A percentile compares a stretch with the other conserved stretches of the same genome.
These are phyloP conservation scores for Tolmerus cingulatus DNA, from an alignment of 2,888 invertebrate genomes.

Conservation along the genomic window DNA sequence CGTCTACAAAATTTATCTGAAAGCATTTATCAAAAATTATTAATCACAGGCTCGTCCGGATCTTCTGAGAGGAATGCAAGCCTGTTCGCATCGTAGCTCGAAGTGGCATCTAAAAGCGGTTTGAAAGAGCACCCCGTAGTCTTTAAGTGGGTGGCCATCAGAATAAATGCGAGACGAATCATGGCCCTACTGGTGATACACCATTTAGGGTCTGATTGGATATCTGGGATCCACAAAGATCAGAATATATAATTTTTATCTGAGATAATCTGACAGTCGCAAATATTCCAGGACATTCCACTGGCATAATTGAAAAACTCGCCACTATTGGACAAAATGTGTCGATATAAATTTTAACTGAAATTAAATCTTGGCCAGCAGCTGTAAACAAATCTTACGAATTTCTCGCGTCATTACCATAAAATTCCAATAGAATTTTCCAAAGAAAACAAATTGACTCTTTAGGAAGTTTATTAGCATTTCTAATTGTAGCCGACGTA, in stretches of 20 bases:
- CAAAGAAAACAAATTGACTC: slow-evolving; percentile 44
- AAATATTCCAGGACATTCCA: background rate
- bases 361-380: background rate
- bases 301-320: background rate
- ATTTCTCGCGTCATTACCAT: slow-evolving; percentile 33
- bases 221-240: background rate
- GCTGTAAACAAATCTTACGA: background rate
- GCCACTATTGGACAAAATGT: background rate
- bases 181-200: background rate
- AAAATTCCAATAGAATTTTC: slow-evolving; percentile 45
- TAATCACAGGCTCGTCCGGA: slow-evolving; percentile 31
- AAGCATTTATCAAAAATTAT: slow-evolving; percentile 48
- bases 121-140: slow-evolving; percentile 49
- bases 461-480: slow-evolving; percentile 28
- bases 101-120: slow-evolving; percentile 45
- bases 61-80: slow-evolving; percentile 12
- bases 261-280: background rate
- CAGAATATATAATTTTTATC: background rate
- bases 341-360: background rate
- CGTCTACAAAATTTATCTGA: slow-evolving; percentile 46
- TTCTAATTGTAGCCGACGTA: slow-evolving; percentile 23
- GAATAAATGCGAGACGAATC: background rate
- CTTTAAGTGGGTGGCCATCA: slow-evolving; percentile 50
- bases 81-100: slow-evolving; percentile 22
- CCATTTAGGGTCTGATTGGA: background rate